Evolutionary conservation across 1,140 invertebrate species (phyloP).

Genomic region (Frieseomelitta varia): DNA sequence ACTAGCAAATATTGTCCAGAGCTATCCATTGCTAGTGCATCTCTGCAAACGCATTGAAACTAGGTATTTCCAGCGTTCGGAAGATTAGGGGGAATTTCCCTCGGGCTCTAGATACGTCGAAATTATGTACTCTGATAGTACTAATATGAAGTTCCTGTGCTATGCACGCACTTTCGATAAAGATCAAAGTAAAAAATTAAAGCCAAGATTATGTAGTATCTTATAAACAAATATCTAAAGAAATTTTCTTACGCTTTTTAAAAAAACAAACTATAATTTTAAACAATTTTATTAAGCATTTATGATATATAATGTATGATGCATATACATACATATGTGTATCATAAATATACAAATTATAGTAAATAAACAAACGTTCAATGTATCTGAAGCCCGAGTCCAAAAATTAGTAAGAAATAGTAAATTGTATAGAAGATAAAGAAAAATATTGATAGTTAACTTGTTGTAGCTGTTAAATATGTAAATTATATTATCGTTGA

Average conservation of each 20-base stretch:
- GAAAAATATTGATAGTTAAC: conserved; percentile 37
- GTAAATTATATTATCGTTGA: conserved; percentile 59
- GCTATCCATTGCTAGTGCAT: conserved; percentile 88
- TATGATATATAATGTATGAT: neutral
- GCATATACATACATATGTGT: neutral
- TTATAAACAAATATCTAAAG: conserved; percentile 56
- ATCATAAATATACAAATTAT: conserved; percentile 7
- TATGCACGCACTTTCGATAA: conserved; percentile 64
- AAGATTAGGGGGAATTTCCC: conserved; percentile 75
- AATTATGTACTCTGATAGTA: conserved; percentile 66
- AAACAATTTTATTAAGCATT: neutral
- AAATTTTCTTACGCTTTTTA: neutral
- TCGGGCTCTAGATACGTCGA: conserved; percentile 77
- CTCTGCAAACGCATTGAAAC: conserved; percentile 90
- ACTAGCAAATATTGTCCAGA: conserved; percentile 87
- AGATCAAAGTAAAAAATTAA: conserved; percentile 56
- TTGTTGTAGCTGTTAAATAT: conserved; percentile 34
- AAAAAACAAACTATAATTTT: neutral
- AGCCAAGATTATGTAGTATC: conserved; percentile 64
- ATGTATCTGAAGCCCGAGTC: conserved; percentile 51
- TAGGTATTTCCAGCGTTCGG: conserved; percentile 86
- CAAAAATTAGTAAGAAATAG: neutral
- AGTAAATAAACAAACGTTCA: conserved; percentile 5
- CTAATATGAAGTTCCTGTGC: conserved; percentile 72
- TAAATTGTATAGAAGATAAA: conserved; percentile 29